Conservation (phyloP, 2,888 invertebrate genomes). For the Temnothorax unifasciatus region DNA sequence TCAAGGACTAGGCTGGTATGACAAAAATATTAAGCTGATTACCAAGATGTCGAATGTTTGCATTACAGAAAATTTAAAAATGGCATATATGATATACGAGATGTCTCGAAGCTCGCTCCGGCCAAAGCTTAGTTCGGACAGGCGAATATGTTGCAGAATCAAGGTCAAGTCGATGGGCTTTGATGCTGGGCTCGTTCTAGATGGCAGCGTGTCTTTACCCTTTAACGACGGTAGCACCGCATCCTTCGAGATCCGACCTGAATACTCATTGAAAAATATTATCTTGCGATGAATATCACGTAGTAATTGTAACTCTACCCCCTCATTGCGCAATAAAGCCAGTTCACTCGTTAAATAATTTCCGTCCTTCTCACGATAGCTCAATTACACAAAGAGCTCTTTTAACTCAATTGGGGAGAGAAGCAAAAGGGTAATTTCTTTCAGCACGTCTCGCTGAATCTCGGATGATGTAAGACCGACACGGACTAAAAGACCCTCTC, state of each 20-base stretch:
- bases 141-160: constrained; percentile 91
- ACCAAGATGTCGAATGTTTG: background rate
- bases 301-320: background rate
- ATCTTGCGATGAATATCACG: constrained; percentile 72
- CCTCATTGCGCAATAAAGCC: background rate
- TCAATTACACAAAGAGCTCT: background rate
- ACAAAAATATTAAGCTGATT: background rate
- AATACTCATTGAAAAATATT: constrained; percentile 94
- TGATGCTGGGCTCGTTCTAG: constrained; percentile 95
- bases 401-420: background rate
- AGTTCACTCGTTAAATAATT: background rate
- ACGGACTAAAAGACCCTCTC: constrained; percentile 19
- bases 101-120: constrained; percentile 94
- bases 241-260: constrained; percentile 92
- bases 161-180: constrained; percentile 94
- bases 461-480: constrained; percentile 5
- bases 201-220: constrained; percentile 95
- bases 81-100: constrained; percentile 97
- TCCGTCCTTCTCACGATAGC: background rate
- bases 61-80: constrained; percentile 89
- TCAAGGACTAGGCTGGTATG: background rate
- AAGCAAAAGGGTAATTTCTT: background rate
- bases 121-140: constrained; percentile 91
- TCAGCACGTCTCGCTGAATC: constrained; percentile 7
- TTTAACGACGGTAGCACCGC: constrained; percentile 97